These are phyloP conservation scores for Peromyscus californicus DNA, from an alignment of 2,113 vertebrate genomes.

Conservation along the genomic window DNA sequence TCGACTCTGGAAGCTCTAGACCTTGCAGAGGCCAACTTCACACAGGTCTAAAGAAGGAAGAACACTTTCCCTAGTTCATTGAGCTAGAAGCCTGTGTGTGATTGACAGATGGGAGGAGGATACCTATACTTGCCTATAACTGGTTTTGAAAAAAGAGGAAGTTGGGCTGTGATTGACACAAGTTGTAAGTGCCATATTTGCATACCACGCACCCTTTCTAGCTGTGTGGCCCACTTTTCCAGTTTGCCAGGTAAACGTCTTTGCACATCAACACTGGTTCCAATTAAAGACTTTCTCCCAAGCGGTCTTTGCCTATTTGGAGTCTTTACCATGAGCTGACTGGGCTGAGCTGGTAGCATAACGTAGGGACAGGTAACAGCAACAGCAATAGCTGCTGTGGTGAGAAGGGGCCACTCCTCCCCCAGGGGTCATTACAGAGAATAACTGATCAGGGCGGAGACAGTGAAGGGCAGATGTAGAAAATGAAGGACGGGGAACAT, in stretches of 20 bases:
- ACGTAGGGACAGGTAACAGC: neutral
- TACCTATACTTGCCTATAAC: neutral
- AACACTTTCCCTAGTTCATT: neutral
- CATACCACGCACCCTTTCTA: neutral
- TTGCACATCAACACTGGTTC: neutral
- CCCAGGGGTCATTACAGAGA: neutral
- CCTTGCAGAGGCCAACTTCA: neutral
- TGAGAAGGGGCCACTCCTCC: neutral
- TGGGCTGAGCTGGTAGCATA: neutral
- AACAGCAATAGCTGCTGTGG: neutral
- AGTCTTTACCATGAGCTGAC: neutral
- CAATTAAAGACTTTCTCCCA: neutral
- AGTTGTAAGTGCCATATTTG: neutral
- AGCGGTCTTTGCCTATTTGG: neutral
- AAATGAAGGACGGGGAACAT: neutral
- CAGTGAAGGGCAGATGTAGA: neutral
- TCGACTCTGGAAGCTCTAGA: no score
- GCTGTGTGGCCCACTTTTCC: neutral
- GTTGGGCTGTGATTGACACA: neutral
- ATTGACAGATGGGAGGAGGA: neutral
- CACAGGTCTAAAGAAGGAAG: neutral
- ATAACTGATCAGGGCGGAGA: neutral
- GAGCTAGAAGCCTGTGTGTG: neutral
- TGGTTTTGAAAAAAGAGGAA: neutral
- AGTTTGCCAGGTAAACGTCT: neutral